phyloP scores from a whole-genome alignment of 2,797 vertebrate genomes.

The Mormyrus proboscirostris region DNA sequence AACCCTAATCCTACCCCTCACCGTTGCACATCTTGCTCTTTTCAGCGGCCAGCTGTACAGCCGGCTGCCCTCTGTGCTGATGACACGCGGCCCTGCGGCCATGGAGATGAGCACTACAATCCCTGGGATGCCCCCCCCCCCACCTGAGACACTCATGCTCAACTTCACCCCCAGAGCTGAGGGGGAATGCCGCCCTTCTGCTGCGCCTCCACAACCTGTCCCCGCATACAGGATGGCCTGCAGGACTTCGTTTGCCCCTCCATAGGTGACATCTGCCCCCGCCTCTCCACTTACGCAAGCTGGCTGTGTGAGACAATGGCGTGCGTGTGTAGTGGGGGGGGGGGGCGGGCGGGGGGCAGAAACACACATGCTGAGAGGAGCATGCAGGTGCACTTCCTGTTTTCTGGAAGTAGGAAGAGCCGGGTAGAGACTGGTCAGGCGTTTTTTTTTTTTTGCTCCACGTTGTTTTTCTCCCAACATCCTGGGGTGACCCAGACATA shows the following conservation, averaged over 20 bases:
- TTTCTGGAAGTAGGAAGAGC: conserved; percentile 42
- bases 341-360: not conserved
- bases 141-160: not conserved
- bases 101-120: not conserved
- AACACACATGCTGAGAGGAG: not conserved
- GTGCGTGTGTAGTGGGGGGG: not conserved
- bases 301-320: not conserved
- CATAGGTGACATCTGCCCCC: not conserved
- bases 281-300: not conserved
- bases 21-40: conserved; percentile 13
- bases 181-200: not conserved
- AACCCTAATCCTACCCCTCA: too few species aligned
- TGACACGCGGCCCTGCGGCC: not conserved
- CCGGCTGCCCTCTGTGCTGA: not conserved
- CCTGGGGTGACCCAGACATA: conserved; percentile 26
- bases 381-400: conserved; percentile 46
- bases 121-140: not conserved
- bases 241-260: not conserved
- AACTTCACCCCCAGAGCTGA: not conserved
- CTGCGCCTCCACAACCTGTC: not conserved
- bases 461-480: conserved; percentile 40
- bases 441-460: not conserved
- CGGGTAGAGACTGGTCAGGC: conserved; percentile 33
- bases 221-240: not conserved
- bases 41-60: conserved; percentile 50